phyloP scores from a whole-genome alignment of 2,797 vertebrate genomes.

The Spheniscus humboldti region DNA sequence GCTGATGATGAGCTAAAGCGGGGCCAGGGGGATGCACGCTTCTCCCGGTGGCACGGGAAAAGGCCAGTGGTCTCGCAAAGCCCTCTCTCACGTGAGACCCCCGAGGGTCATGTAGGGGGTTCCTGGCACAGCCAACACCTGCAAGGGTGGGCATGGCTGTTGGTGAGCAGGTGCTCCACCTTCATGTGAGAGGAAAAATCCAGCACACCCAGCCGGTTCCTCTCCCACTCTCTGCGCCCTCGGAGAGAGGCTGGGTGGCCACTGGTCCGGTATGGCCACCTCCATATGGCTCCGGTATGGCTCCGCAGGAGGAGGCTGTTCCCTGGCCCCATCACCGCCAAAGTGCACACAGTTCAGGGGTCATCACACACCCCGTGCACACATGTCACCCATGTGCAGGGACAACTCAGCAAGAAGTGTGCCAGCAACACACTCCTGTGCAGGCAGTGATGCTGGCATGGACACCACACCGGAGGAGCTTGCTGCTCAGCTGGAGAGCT shows the following conservation, averaged over 20 bases:
- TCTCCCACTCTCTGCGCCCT: background rate
- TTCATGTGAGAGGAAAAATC: background rate
- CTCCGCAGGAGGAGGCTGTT: background rate
- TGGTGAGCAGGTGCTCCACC: background rate
- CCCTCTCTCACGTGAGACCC: background rate
- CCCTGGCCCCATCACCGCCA: background rate
- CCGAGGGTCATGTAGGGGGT: accelerated
- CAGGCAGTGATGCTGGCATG: accelerated
- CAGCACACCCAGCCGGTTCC: background rate
- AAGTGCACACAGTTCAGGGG: background rate
- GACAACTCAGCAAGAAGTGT: background rate
- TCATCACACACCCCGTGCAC: accelerated
- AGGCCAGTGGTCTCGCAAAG: background rate
- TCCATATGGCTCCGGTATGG: too few relatives aligned
- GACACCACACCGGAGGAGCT: background rate
- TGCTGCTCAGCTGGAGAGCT: background rate
- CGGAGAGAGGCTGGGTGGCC: background rate
- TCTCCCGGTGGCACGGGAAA: too few relatives aligned
- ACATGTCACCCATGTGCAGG: accelerated
- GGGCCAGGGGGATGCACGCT: accelerated
- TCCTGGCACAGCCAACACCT: background rate
- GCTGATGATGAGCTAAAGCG: background rate
- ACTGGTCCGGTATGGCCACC: accelerated
- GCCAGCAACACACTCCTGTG: background rate
- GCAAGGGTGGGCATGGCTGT: background rate